These are phyloP conservation scores for Axinella damicornis DNA, from an alignment of 37 sponge, comb jelly and placozoan genomes.

Conservation along the genomic window DNA sequence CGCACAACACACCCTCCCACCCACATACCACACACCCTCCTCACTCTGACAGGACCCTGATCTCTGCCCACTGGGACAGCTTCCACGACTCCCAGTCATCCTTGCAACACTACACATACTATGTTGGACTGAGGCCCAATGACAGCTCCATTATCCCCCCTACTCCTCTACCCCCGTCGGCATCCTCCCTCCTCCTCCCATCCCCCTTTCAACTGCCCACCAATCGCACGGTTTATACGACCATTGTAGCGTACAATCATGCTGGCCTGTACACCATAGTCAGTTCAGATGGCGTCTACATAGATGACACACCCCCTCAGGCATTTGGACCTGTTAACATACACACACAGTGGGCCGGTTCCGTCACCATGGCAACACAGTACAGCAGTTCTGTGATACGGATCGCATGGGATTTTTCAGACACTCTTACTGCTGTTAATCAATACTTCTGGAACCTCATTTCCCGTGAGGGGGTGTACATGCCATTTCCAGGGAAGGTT, in stretches of 20 bases:
- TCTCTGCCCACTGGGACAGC: conserved; percentile 74
- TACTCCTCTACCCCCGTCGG: conserved; percentile 34
- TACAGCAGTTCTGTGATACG: conserved; percentile 44
- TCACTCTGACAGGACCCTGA: conserved; percentile 9
- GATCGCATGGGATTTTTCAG: conserved; percentile 59
- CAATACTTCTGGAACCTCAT: conserved; percentile 43
- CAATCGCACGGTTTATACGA: conserved; percentile 38
- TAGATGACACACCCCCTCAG: conserved; percentile 46
- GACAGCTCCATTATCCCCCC: conserved; percentile 34
- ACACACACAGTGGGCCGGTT: conserved; percentile 69
- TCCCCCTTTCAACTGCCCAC: not conserved
- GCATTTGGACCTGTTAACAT: conserved; percentile 3
- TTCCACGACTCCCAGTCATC: conserved; percentile 78
- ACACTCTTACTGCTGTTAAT: conserved; percentile 18
- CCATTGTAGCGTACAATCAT: conserved; percentile 54
- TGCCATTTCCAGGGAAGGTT: conserved; percentile 25
- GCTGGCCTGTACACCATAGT: conserved; percentile 27
- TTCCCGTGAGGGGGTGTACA: conserved; percentile 8
- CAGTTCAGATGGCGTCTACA: conserved; percentile 41
- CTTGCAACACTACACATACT: conserved; percentile 42
- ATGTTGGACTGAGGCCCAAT: conserved; percentile 60
- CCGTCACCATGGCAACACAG: conserved; percentile 52
- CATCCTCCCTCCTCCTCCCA: conserved; percentile 28
- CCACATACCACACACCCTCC: not conserved
- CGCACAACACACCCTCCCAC: not conserved